Conservation (phyloP, 2,113 vertebrate genomes). For the Rhea pennata region DNA sequence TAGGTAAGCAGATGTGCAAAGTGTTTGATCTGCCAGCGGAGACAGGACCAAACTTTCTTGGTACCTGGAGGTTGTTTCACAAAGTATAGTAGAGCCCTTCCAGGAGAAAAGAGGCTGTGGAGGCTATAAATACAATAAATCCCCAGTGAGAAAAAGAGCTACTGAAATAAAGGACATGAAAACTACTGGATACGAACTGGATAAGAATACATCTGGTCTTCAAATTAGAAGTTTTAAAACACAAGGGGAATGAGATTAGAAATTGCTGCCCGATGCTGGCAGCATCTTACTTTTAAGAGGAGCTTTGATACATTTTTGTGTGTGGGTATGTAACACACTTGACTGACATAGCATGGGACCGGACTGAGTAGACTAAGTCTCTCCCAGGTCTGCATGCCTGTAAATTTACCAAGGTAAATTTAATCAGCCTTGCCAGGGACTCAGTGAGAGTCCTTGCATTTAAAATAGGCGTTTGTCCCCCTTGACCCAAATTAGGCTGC, state of each 20-base stretch:
- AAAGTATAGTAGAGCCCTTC: background rate
- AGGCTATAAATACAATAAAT: background rate
- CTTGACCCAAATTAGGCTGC: background rate
- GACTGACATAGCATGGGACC: background rate
- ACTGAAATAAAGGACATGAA: background rate
- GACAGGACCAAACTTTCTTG: background rate
- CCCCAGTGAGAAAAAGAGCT: background rate
- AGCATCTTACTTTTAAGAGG: background rate
- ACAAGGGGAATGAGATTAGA: background rate
- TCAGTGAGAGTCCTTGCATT: background rate
- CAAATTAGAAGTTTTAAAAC: background rate
- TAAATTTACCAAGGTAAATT: background rate
- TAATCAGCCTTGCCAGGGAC: background rate
- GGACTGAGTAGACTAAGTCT: background rate
- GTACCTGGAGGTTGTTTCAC: background rate
- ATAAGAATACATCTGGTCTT: background rate
- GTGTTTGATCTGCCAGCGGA: background rate
- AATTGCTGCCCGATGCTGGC: background rate
- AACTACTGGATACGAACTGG: background rate
- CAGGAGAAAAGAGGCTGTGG: background rate
- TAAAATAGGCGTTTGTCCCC: background rate
- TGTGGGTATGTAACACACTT: background rate
- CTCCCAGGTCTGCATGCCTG: background rate
- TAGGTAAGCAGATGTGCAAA: background rate
- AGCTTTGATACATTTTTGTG: background rate